Conservation (phyloP, 1,140 invertebrate species). For the Bombus confusus region DNA sequence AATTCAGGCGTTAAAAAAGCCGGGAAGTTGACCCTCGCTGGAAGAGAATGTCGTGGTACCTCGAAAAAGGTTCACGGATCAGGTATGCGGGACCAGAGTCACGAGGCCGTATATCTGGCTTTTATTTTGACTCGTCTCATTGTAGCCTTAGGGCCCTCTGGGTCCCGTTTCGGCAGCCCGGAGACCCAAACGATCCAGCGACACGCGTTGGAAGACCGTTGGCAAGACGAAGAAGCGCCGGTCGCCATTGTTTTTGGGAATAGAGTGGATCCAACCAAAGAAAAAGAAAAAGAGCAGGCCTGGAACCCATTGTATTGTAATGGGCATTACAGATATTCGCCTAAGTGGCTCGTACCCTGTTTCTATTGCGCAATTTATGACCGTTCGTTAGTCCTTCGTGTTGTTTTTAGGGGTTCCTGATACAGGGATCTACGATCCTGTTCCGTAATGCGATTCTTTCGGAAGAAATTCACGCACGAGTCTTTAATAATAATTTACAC, state of each 20-base stretch:
- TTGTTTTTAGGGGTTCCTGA: conserved; percentile 32
- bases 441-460: neutral
- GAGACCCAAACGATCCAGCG: conserved; percentile 28
- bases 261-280: conserved; percentile 45
- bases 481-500: no score
- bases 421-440: neutral
- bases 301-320: conserved; percentile 80
- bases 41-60: neutral
- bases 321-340: conserved; percentile 74
- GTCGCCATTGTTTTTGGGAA: conserved; percentile 69
- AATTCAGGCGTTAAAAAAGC: conserved; percentile 28
- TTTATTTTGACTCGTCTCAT: conserved; percentile 75
- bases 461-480: neutral
- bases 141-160: conserved; percentile 45
- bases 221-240: conserved; percentile 25
- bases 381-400: conserved; percentile 68
- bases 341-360: conserved; percentile 62
- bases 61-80: conserved; percentile 18
- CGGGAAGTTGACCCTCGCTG: conserved; percentile 17
- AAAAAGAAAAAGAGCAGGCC: conserved; percentile 39
- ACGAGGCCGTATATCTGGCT: conserved; percentile 75
- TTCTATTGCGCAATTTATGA: conserved; percentile 74
- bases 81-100: conserved; percentile 68
- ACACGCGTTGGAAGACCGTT: conserved; percentile 11
- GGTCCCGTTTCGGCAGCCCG: conserved; percentile 59